Evolutionary conservation across 2,888 invertebrate species (phyloP), one percentile per base, ranked within the genome.

Genomic region (Nephrotoma flavescens): DNA sequence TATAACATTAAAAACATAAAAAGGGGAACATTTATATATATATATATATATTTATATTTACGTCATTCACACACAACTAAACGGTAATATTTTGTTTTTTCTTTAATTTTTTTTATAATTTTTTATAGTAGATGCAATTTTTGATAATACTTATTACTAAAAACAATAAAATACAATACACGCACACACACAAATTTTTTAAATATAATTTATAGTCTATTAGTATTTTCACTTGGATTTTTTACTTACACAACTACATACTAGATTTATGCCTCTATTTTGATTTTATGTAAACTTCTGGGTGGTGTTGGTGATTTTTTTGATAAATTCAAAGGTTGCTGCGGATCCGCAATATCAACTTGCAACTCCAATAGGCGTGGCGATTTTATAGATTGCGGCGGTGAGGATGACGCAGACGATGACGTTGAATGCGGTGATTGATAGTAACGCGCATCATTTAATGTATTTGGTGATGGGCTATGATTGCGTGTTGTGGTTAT

Each of bases 301-400:
- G 86, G 19, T 88, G 95, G 95, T 89, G 95, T 94, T 89, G 95
- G 95, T 88, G 95, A 95, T 91, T 96, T 96, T 92, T 97, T 97
- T 91, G 97, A 97, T 89, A 97, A 93, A 93, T 97, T 97, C 89
- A 97, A 93, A 87, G 97, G 97, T 91, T 96, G 96, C 89, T 95
- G 95, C 86, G 95, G 94, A 90, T 95, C 95, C 41, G 96, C 96
- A 89, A 96, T 96, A 90, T 96, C 96, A 89, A 96, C 96, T 91
- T 96, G 96, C 89, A 97, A 93, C 90, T 96, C 96, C 90, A 95
- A 92, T 90, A 95, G 92, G 91, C 94, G 92, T 52, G 91, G 91
- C 57, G 89, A 89, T 86, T 88, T 90, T 90, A 91, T 88, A 89
- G 90, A 90, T 92, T 92, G 91, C 92, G 92, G 92, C 92, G 93